These are phyloP conservation scores for Apodemia hepburni DNA, from an alignment of 2,888 invertebrate species.

Conservation along the genomic window DNA sequence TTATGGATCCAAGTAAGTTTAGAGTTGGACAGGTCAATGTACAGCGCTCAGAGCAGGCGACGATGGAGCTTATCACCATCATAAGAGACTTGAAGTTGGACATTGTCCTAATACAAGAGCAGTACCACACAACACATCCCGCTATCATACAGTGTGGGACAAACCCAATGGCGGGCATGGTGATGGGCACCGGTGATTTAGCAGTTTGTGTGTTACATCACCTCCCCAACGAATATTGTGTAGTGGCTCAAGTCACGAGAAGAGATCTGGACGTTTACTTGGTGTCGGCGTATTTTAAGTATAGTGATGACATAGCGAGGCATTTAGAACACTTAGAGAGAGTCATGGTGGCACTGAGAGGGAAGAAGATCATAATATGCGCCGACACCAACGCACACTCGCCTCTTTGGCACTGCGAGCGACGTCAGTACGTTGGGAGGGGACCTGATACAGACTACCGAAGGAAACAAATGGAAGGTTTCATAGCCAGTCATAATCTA, in stretches of 20 bases:
- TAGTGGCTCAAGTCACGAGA: conserved; percentile 24
- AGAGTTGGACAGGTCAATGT: too few species aligned
- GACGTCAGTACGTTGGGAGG: conserved; percentile 23
- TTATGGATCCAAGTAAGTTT: too few species aligned
- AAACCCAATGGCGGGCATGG: too few species aligned
- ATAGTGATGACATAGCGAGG: conserved; percentile 24
- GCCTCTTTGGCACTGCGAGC: conserved; percentile 31
- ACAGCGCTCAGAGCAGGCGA: too few species aligned
- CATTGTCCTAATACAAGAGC: too few species aligned
- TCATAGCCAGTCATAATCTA: conserved; percentile 24
- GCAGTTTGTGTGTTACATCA: conserved; percentile 31
- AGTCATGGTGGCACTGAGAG: conserved; percentile 23
- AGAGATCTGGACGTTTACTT: conserved; percentile 19
- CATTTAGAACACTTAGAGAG: conserved; percentile 28
- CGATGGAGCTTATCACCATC: too few species aligned
- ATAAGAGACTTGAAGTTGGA: too few species aligned
- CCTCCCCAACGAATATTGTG: conserved; percentile 26
- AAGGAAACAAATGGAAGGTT: neutral
- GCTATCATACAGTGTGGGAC: too few species aligned
- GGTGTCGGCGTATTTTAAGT: conserved; percentile 33
- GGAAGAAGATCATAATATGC: conserved; percentile 23
- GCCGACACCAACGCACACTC: conserved; percentile 37
- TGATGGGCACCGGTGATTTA: conserved; percentile 14
- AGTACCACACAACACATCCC: too few species aligned
- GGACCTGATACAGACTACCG: neutral